Conservation (phyloP, 2,113 vertebrate genomes). For the Otolemur garnettii region DNA sequence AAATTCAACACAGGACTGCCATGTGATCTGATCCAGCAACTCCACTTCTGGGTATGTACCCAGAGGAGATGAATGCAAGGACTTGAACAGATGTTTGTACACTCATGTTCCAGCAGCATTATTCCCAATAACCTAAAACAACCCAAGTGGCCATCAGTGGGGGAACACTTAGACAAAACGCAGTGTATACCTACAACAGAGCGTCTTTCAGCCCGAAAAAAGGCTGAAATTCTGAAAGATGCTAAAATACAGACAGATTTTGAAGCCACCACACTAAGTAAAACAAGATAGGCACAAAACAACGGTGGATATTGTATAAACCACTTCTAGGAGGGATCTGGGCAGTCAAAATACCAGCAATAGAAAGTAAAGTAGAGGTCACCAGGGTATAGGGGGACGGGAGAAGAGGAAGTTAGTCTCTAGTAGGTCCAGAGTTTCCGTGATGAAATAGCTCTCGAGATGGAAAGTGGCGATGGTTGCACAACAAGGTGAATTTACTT, state of each 20-base stretch:
- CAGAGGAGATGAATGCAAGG: background rate
- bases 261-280: background rate
- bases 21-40: background rate
- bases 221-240: background rate
- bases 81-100: background rate
- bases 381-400: rapidly evolving
- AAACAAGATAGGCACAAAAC: background rate
- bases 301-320: background rate
- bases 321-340: background rate
- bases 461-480: too few species aligned
- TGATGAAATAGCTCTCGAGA: background rate
- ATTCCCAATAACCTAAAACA: background rate
- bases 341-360: background rate
- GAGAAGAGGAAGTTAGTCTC: background rate
- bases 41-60: background rate
- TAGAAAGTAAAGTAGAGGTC: background rate
- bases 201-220: background rate
- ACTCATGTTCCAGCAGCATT: background rate
- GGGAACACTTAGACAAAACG: too few species aligned
- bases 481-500: background rate
- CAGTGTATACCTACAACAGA: rapidly evolving
- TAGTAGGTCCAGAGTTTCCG: background rate
- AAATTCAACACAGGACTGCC: background rate
- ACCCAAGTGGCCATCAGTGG: background rate
- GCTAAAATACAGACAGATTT: background rate